These are phyloP conservation scores for Prenolepis imparis DNA, from an alignment of 2,888 invertebrate genomes.

Conservation along the genomic window DNA sequence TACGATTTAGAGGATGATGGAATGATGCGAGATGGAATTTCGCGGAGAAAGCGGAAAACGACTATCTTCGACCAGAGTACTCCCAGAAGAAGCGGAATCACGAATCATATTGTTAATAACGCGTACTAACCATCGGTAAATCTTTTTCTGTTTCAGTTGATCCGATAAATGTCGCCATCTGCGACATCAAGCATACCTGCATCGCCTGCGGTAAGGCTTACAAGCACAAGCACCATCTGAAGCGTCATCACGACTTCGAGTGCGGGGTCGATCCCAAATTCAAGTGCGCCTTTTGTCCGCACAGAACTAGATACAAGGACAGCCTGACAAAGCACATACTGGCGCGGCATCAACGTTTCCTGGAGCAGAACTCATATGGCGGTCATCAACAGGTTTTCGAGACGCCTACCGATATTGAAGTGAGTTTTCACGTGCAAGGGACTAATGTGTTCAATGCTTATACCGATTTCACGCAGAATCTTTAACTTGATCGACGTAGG, in stretches of 20 bases:
- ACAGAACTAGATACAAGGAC: slow-evolving; percentile 84
- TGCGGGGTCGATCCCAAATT: slow-evolving; percentile 87
- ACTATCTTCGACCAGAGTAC: background rate
- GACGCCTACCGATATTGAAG: slow-evolving; percentile 53
- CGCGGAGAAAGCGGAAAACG: slow-evolving; percentile 1
- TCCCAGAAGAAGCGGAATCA: slow-evolving; percentile 31
- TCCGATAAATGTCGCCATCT: slow-evolving; percentile 47
- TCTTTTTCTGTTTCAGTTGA: slow-evolving; percentile 75
- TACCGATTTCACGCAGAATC: slow-evolving; percentile 69
- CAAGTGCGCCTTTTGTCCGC: slow-evolving; percentile 85
- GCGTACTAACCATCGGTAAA: slow-evolving; percentile 56
- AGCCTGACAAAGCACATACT: slow-evolving; percentile 83
- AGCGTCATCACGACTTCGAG: slow-evolving; percentile 84
- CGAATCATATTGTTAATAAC: background rate
- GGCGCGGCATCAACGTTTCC: slow-evolving; percentile 78
- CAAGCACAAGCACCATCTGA: slow-evolving; percentile 83
- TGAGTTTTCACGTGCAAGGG: slow-evolving; percentile 57
- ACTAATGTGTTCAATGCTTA: slow-evolving; percentile 66
- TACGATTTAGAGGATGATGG: slow-evolving; percentile 9
- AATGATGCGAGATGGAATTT: slow-evolving; percentile 17
- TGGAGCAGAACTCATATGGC: slow-evolving; percentile 67
- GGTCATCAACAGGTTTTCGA: slow-evolving; percentile 64
- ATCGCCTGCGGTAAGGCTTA: slow-evolving; percentile 83
- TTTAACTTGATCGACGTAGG: slow-evolving; percentile 30
- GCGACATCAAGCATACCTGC: slow-evolving; percentile 77